Evolutionary conservation across 2,113 vertebrate species (phyloP).

Genomic region (Andinoacara biseriatus): DNA sequence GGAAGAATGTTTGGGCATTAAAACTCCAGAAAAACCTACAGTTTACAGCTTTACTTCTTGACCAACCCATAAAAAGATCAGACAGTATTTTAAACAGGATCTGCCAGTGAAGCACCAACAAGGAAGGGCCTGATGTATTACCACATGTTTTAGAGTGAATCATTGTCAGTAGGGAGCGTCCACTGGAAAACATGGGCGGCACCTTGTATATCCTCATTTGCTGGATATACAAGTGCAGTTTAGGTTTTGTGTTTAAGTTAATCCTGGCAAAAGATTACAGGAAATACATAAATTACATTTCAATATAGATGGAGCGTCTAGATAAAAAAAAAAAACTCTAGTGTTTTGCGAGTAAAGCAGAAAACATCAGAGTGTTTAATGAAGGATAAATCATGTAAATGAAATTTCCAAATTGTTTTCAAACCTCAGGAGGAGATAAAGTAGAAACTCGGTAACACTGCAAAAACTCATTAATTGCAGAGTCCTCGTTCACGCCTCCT

Average conservation of each 20-base stretch:
- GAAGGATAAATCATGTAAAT: fast-evolving
- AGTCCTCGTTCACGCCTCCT: too few species aligned
- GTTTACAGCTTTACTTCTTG: too few species aligned
- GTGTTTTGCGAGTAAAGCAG: neutral
- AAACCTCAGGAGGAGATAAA: too few species aligned
- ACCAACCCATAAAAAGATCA: neutral
- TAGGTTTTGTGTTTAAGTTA: neutral
- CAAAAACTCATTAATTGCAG: too few species aligned
- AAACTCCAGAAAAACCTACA: neutral
- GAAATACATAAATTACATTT: neutral
- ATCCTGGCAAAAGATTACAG: neutral
- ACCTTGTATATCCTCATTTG: neutral
- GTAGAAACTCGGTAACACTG: too few species aligned
- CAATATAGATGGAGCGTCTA: neutral
- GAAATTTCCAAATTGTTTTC: fast-evolving
- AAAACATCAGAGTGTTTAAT: neutral
- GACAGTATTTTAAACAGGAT: neutral
- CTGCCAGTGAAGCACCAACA: neutral
- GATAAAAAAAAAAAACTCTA: neutral
- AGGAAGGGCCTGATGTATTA: neutral
- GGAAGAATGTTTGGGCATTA: neutral
- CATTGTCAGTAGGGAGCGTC: neutral
- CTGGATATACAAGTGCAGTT: too few species aligned
- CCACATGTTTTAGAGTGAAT: neutral
- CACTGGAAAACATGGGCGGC: neutral